Evolutionary conservation across 2,888 invertebrate genomes (phyloP), one percentile per base, ranked within the genome.

Genomic region (Catotricha subobsoleta): DNA sequence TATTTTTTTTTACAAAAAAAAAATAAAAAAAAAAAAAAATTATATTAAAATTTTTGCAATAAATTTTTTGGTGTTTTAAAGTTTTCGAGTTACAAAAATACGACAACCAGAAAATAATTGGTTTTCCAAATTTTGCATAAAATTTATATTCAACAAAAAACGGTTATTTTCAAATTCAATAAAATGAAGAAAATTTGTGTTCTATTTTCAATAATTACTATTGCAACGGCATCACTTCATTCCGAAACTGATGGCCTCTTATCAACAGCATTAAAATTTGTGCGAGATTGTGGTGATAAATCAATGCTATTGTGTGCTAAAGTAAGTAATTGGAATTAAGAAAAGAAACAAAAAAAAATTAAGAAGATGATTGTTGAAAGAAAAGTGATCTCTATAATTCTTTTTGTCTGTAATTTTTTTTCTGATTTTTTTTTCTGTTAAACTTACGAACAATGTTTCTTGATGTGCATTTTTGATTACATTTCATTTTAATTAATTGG

Each of bases 241-340:
- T 59, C 61, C 35, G 69, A 71, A 43, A 68, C 73, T 46, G 71
- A 68, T 29, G 64, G 66, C 33, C 55, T 68, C 36, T 58, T 79
- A 55, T 72, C 72, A 49, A 71, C 71, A 31, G 77, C 77, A 9
- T 64, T 79, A 44, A 70, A 68, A 55, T 74, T 80, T 58, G 66
- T 80, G 46, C 72, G 76, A 65, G 76, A 76, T 53, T 81, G 81
- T 60, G 73, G 74, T 39, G 67, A 70, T 50, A 74, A 71, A 52
- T 74, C 76, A 51, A 68, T 80, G 60, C 64, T 71, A 47, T 57
- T 76, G 51, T 81, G 81, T 66, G 67, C 80, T 52, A 81, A 81
- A 74, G 80, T 80, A 66, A 66, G 53, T 38, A 23, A 21, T 21
- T 19, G 8, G 12, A 3, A 31, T 6, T 31, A n/a, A n/a, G n/a